Evolutionary conservation across 2,113 vertebrate species (phyloP).

Genomic region (Petroica traversi): DNA sequence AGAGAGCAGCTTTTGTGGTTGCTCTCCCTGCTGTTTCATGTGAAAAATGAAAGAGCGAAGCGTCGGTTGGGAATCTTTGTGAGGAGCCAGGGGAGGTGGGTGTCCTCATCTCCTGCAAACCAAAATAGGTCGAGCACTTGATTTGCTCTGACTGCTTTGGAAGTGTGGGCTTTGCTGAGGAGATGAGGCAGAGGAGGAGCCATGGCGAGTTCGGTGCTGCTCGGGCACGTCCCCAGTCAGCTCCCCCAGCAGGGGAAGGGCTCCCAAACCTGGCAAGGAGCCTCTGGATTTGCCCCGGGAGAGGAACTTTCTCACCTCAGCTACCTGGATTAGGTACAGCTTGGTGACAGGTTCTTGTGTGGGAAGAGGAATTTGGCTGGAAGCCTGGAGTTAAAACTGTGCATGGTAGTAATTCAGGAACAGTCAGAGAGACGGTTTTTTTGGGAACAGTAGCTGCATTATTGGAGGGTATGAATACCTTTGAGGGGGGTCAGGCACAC

Average conservation of each 20-base stretch:
- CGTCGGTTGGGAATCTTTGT: neutral
- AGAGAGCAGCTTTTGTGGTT: neutral
- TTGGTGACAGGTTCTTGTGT: neutral
- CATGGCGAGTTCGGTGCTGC: neutral
- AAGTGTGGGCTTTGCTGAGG: neutral
- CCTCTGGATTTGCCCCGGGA: neutral
- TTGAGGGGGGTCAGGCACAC: neutral
- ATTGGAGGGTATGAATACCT: neutral
- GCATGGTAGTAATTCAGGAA: neutral
- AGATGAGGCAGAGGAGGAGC: neutral
- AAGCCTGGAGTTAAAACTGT: neutral
- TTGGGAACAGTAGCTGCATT: neutral
- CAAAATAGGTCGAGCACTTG: neutral
- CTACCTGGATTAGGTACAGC: neutral
- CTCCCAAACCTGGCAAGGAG: neutral
- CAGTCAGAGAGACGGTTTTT: neutral
- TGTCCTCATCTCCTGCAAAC: neutral
- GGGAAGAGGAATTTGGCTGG: neutral
- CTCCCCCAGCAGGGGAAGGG: accelerated
- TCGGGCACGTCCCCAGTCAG: accelerated
- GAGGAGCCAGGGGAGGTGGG: neutral
- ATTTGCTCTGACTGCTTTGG: constrained; percentile 2
- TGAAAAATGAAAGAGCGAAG: neutral
- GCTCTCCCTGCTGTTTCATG: neutral
- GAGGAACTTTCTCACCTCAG: neutral